Evolutionary conservation across 1,140 invertebrate species (phyloP).

Genomic region (Sinonovacula constricta): DNA sequence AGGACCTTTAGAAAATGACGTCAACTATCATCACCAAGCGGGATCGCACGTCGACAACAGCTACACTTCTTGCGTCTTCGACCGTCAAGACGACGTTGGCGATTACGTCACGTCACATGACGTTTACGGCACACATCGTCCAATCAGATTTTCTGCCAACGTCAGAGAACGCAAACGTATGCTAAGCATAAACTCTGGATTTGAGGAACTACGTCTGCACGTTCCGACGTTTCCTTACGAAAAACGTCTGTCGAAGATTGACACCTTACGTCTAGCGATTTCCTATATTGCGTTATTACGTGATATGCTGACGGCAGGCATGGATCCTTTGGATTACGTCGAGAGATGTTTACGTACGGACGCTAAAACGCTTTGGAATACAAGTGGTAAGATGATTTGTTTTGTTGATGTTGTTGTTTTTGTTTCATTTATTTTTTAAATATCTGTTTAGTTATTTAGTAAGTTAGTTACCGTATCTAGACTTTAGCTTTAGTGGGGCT

Average conservation of each 20-base stretch:
- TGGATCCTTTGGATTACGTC: conserved; percentile 94
- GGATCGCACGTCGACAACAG: conserved; percentile 3
- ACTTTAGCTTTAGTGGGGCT: no score
- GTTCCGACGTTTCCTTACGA: conserved; percentile 99
- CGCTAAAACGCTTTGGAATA: conserved; percentile 96
- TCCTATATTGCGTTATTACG: conserved; percentile 99
- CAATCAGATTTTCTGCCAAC: conserved; percentile 57
- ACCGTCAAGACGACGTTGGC: conserved; percentile 46
- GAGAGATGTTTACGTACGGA: conserved; percentile 85
- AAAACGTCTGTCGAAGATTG: conserved; percentile 97
- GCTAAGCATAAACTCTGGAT: conserved; percentile 99
- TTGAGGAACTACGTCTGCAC: conserved; percentile 85
- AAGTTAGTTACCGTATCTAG: no score
- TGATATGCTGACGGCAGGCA: conserved; percentile 90
- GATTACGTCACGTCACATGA: conserved; percentile 12
- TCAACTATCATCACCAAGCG: conserved; percentile 14
- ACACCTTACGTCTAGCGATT: conserved; percentile 97
- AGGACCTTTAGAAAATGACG: neutral
- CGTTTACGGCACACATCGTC: conserved; percentile 36
- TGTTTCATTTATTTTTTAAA: conserved; percentile 37
- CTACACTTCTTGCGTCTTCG: conserved; percentile 21
- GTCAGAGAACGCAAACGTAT: conserved; percentile 92
- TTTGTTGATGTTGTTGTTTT: conserved; percentile 7
- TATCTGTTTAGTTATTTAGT: conserved; percentile 4
- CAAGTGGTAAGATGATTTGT: conserved; percentile 90